Base-by-base conservation (phyloP, 2,888 invertebrate species). In the Amorpha juglandis region DNA sequence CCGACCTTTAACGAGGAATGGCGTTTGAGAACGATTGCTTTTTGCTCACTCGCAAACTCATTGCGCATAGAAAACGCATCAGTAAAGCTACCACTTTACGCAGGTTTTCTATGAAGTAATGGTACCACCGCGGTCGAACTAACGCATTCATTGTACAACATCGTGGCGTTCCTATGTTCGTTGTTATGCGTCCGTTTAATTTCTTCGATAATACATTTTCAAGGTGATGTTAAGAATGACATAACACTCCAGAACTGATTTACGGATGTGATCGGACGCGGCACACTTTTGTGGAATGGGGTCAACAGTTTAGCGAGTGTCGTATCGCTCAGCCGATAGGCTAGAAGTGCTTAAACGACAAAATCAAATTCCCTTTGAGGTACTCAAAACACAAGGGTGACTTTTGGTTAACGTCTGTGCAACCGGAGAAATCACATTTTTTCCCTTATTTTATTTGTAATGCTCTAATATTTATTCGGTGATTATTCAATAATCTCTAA, bases 221-320 rank as follows among this genome's bases (percentile, higher is more conserved):
- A 58, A 58, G 42, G 38, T 42, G 12, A 58, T 19, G 12, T 38
- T 11, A 38, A 6, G 19, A 42, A 38, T 19, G 12, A 11, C 33
- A 19, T 38, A 38, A 16, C n/a, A 2, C 11, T 38, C n/a, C 19
- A 50, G 58, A n/a, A 58, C 12, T 12, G n/a, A 19, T 58, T 42
- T 38, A 58, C 19, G 38, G 12, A 42, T 19, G 19, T 19, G 42
- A 38, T 55, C 38, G n/a, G 19, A 35, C 19, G 9, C 42, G 38
- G 42, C 58, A 58, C 19, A 58, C 55, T 58, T 65, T 38, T 21
- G 35, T 51, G 35, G 45, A 72, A 62, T 21, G 50, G 47, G 66
- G 74, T 74, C 68, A 74, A 72, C 65, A 63, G 16, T 52, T 19
- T 58, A n/a, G n/a, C 16, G 51, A 35, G 45, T 63, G 63, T 65